These are phyloP conservation scores for Ophion obscuratus DNA, from an alignment of 2,888 invertebrate genomes.

Conservation along the genomic window DNA sequence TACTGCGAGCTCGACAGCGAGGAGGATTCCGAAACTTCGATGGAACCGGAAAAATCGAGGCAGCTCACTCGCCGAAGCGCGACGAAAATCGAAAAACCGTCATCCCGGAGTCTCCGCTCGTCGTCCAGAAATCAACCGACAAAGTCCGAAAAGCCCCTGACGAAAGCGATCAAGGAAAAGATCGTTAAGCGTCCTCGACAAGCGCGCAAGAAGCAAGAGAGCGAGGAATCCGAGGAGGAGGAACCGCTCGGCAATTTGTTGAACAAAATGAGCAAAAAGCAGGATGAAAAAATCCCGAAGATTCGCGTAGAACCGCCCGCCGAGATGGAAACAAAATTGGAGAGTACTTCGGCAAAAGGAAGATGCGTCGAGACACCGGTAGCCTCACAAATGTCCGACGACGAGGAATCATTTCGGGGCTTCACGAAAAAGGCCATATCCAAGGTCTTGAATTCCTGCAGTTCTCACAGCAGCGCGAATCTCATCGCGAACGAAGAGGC, in stretches of 20 bases:
- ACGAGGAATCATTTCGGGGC: slow-evolving; percentile 84
- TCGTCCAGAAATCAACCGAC: slow-evolving; percentile 72
- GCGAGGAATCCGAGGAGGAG: slow-evolving; percentile 85
- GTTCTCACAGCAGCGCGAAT: slow-evolving; percentile 75
- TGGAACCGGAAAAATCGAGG: slow-evolving; percentile 75
- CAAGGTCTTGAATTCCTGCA: slow-evolving; percentile 77
- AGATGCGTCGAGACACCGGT: slow-evolving; percentile 61
- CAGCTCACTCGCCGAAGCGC: slow-evolving; percentile 76
- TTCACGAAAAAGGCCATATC: slow-evolving; percentile 82
- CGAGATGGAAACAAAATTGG: slow-evolving; percentile 44
- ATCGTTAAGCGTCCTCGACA: slow-evolving; percentile 59
- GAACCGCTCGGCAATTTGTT: slow-evolving; percentile 87
- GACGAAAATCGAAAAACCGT: slow-evolving; percentile 70
- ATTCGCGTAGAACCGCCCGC: slow-evolving; percentile 31
- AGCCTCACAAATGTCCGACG: slow-evolving; percentile 84
- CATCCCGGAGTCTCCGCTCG: slow-evolving; percentile 76
- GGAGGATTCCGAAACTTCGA: slow-evolving; percentile 78
- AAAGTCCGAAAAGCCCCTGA: slow-evolving; percentile 59
- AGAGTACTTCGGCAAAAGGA: slow-evolving; percentile 33
- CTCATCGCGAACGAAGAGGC: slow-evolving; percentile 72
- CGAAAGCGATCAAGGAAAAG: slow-evolving; percentile 62
- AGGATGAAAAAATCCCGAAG: slow-evolving; percentile 51
- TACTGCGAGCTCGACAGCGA: slow-evolving; percentile 80
- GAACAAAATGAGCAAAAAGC: slow-evolving; percentile 78
- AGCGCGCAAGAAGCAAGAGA: slow-evolving; percentile 59